Evolutionary conservation across 2,888 invertebrate genomes (phyloP).

Genomic region (Hydropsyche betteni): DNA sequence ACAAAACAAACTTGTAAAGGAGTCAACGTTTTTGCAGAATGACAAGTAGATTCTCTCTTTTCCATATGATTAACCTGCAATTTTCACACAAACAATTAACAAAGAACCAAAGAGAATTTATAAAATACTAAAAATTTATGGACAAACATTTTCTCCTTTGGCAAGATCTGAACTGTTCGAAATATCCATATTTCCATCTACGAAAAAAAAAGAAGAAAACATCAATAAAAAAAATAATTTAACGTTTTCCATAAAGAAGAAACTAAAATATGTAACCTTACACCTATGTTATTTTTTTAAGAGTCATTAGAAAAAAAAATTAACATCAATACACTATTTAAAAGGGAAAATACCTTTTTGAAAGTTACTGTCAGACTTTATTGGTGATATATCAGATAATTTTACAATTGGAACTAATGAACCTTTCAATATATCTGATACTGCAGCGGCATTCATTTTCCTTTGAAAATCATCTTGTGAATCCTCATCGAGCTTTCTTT

Average conservation of each 20-base stretch:
- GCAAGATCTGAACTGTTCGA: neutral
- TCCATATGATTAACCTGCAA: slow-evolving; percentile 59
- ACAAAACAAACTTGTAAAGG: no score
- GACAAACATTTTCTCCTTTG: neutral
- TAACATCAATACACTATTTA: no score
- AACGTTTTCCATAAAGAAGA: no score
- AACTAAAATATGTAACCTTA: no score
- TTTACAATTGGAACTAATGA: slow-evolving; percentile 46
- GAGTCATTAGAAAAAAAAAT: no score
- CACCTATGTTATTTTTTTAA: no score
- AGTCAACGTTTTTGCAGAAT: no score
- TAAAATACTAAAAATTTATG: neutral
- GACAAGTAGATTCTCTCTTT: slow-evolving; percentile 53
- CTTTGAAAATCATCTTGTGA: slow-evolving; percentile 32
- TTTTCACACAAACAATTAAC: neutral
- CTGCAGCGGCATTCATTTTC: slow-evolving; percentile 29
- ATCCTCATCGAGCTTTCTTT: slow-evolving; percentile 30
- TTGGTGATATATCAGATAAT: slow-evolving; percentile 44
- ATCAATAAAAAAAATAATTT: no score
- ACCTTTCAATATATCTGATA: slow-evolving; percentile 27
- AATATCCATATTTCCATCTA: slow-evolving; percentile 3
- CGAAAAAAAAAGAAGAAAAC: neutral
- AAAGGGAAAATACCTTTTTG: neutral
- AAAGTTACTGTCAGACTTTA: slow-evolving; percentile 32
- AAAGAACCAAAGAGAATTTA: neutral